phyloP scores from a whole-genome alignment of 1,140 invertebrate species.

The Linepithema humile region DNA sequence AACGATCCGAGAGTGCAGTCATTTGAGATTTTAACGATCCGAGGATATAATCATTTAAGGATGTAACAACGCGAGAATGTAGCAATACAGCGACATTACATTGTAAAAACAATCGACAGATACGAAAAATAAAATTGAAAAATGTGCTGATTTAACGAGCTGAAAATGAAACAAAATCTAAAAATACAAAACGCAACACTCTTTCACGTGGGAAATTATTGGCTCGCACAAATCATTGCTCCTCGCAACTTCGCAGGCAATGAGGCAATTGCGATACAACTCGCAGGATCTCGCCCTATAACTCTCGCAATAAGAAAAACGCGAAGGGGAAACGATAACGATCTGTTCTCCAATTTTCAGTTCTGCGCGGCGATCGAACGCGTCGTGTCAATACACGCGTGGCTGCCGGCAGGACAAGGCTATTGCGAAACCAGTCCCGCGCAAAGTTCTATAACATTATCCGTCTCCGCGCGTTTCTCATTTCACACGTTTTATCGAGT shows the following conservation, averaged over 20 bases:
- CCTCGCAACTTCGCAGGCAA: not conserved
- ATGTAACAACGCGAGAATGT: conserved; percentile 3
- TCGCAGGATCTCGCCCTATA: not conserved
- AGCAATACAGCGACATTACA: not conserved
- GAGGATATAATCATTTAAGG: conserved; percentile 12
- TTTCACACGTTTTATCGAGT: conserved; percentile 39
- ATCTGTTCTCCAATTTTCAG: conserved; percentile 25
- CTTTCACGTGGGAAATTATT: not conserved
- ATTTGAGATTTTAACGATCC: conserved; percentile 16
- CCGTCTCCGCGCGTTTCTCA: conserved; percentile 23
- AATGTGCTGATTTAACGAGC: not conserved
- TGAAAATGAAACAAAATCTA: not conserved
- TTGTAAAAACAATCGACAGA: not conserved
- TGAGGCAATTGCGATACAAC: not conserved
- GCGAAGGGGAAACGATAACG: not conserved
- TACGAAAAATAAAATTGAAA: not conserved
- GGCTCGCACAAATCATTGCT: not conserved
- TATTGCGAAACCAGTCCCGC: conserved; percentile 37
- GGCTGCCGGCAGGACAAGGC: conserved; percentile 24
- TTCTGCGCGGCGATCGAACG: conserved; percentile 10
- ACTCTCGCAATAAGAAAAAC: not conserved
- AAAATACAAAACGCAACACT: not conserved
- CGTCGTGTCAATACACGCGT: conserved; percentile 11
- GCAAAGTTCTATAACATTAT: conserved; percentile 42
- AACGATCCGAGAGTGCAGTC: conserved; percentile 16